Evolutionary conservation across 2,797 vertebrate genomes (phyloP), one percentile per base, ranked within the genome.

Genomic region (Salarias fasciatus): DNA sequence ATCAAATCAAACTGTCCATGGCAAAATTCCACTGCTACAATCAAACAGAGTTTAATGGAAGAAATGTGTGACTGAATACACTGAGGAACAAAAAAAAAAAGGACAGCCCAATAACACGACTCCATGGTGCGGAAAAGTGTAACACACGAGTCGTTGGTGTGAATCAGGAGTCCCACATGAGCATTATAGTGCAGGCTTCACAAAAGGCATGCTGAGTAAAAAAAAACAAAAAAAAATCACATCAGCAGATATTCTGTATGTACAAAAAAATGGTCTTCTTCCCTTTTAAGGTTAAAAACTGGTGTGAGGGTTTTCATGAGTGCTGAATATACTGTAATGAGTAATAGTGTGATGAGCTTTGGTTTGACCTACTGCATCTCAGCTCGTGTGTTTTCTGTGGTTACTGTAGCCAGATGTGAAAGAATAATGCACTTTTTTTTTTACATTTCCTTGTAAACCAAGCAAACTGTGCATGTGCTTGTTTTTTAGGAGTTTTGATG

Each of bases 11-110:
- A 62, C 33, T 50, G 14, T 50, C 49, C 48, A 57, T 50, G 57
- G n/a, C 18, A 52, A 61, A 61, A 45, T 45, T 18, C 64, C 63
- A 72, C 65, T 63, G 73, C 54, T 60, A 82, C 77, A 81, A 76
- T 80, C 78, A 84, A 77, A 77, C 75, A 79, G 67, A 77, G 70
- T 87, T 85, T 88, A 88, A 88, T 90, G 74, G 54, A 71, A 61
- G 67, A 83, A 86, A 83, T 47, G 69, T 75, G 72, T 69, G 67
- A 88, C 74, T 82, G 33, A 75, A 74, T 85, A 87, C 77, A 80
- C 73, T 28, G 47, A 80, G 73, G 76, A 52, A 72, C 45, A 60
- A 73, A 79, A 68, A 24, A 24, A 3, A 24, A 3, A 18, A 24
- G 2, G 3, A 24, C 18, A 51, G 59, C 57, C 72, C 28, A 33